phyloP scores from a whole-genome alignment of 2,888 invertebrate genomes.

The Atherix ibis region DNA sequence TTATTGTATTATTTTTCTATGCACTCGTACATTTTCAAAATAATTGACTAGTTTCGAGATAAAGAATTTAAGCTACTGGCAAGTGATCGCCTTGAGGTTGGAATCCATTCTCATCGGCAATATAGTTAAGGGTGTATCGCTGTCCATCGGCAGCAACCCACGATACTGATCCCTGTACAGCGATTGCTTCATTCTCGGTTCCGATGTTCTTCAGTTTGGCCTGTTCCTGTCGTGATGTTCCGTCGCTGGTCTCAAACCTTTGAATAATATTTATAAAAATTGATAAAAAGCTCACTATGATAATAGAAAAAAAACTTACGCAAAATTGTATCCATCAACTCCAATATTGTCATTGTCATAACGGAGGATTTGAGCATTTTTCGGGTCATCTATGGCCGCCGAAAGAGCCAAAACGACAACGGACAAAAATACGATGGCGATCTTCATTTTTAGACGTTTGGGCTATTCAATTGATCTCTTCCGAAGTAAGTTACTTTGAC shows the following conservation, averaged over 20 bases:
- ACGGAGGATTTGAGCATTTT: slow-evolving; percentile 37
- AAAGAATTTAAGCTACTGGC: slow-evolving; percentile 14
- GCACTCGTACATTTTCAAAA: no score
- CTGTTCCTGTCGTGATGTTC: slow-evolving; percentile 42
- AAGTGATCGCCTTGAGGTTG: slow-evolving; percentile 32
- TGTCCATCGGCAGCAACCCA: slow-evolving; percentile 44
- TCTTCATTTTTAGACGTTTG: no score
- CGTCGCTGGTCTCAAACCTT: slow-evolving; percentile 50
- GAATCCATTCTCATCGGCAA: slow-evolving; percentile 31
- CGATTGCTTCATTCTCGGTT: slow-evolving; percentile 43
- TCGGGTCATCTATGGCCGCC: slow-evolving; percentile 32
- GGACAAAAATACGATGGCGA: slow-evolving; percentile 34
- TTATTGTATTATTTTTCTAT: no score
- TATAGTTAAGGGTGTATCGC: slow-evolving; percentile 35
- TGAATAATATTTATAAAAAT: slow-evolving; percentile 7
- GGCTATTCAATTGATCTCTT: no score
- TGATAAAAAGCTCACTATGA: neutral
- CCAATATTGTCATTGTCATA: slow-evolving; percentile 40
- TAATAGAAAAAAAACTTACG: slow-evolving; percentile 32
- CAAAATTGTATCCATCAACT: slow-evolving; percentile 44
- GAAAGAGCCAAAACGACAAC: slow-evolving; percentile 25
- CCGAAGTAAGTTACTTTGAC: no score
- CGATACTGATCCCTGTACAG: slow-evolving; percentile 42
- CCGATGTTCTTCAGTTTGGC: slow-evolving; percentile 43
- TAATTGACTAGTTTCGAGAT: neutral